These are phyloP conservation scores for Dicranocentrus wangi DNA, from an alignment of 2,888 invertebrate species.

Conservation along the genomic window DNA sequence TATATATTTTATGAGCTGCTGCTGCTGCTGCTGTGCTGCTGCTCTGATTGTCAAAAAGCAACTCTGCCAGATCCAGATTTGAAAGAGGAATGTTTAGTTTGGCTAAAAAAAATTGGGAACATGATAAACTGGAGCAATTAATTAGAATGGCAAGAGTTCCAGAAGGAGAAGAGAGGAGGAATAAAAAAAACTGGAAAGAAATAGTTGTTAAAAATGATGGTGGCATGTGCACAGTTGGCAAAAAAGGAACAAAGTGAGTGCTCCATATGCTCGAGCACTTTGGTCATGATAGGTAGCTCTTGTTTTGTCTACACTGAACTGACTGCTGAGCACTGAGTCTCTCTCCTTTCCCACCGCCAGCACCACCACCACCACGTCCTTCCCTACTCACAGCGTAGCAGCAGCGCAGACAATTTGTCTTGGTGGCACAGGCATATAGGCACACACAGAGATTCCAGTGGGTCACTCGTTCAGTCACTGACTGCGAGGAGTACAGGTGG, in stretches of 20 bases:
- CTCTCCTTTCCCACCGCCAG: too few relatives aligned
- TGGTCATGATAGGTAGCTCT: slow-evolving; percentile 38
- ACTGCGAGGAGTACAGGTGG: slow-evolving; percentile 4
- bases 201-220: slow-evolving; percentile 51
- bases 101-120: slow-evolving; percentile 16
- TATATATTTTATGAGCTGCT: neutral
- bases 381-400: slow-evolving; percentile 16
- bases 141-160: slow-evolving; percentile 61
- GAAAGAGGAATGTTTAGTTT: neutral
- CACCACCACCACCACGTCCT: too few relatives aligned
- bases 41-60: neutral
- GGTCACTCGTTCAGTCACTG: slow-evolving; percentile 62
- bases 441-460: slow-evolving; percentile 56
- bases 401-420: slow-evolving; percentile 47
- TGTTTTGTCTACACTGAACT: slow-evolving; percentile 34
- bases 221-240: slow-evolving; percentile 65
- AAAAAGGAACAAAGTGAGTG: slow-evolving; percentile 51
- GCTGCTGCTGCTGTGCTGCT: too few relatives aligned
- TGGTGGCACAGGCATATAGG: slow-evolving; percentile 23
- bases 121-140: slow-evolving; percentile 62
- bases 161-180: slow-evolving; percentile 30
- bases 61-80: slow-evolving; percentile 10
- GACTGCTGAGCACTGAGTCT: neutral
- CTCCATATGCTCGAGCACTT: slow-evolving; percentile 5
- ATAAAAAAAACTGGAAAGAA: too few relatives aligned